Conservation (phyloP, 2,113 vertebrate species). For the Cyanocitta stelleri region DNA sequence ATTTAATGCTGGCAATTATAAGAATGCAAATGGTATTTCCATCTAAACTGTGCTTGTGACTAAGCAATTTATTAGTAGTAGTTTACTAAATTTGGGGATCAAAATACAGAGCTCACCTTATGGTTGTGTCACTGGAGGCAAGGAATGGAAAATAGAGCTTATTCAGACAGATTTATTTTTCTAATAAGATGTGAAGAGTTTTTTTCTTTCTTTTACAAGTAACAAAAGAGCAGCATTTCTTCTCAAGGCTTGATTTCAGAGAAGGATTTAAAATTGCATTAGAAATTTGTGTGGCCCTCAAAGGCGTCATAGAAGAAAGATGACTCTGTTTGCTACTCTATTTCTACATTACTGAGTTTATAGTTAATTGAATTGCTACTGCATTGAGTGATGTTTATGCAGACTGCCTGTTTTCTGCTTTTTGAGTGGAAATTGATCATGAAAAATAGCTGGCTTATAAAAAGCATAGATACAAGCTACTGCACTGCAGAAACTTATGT, state of each 20-base stretch:
- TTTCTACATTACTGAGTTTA: neutral
- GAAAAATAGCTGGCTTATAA: neutral
- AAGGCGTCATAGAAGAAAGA: neutral
- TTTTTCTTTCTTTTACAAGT: neutral
- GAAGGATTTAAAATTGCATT: neutral
- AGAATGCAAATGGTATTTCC: neutral
- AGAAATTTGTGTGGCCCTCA: neutral
- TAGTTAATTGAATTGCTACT: neutral
- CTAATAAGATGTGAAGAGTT: conserved; percentile 6
- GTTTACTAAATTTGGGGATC: neutral
- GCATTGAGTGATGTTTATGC: neutral
- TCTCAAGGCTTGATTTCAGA: conserved; percentile 6
- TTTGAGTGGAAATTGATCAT: neutral
- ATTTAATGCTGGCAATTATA: neutral
- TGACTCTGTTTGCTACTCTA: neutral
- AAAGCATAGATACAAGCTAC: neutral
- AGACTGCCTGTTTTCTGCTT: neutral
- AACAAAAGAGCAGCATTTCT: neutral
- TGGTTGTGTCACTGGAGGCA: neutral
- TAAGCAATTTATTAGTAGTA: neutral
- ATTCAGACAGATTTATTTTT: conserved; percentile 15
- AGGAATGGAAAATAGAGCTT: neutral
- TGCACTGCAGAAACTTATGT: neutral
- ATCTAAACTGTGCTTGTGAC: neutral
- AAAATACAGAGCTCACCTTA: neutral